A percentile compares a stretch with the other conserved stretches of the same genome.
Evolutionary conservation across 2,113 vertebrate genomes (phyloP).

Genomic region (human): GRCh38 chr5:15683001-15683500

Average conservation of each 20-base stretch:
- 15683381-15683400: conserved; percentile 18
- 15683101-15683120: background rate
- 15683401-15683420: conserved; percentile 5
- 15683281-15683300: conserved; percentile 33
- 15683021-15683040: background rate
- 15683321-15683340: conserved; percentile 56
- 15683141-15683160: background rate
- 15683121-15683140: background rate
- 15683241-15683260: background rate
- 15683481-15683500: accelerated
- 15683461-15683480: background rate
- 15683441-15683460: conserved; percentile 57
- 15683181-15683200: conserved; percentile 1
- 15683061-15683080: background rate
- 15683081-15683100: background rate
- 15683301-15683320: conserved; percentile 67
- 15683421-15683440: background rate
- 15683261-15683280: conserved; percentile 49
- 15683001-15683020: background rate
- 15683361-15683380: conserved; percentile 66
- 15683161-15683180: background rate
- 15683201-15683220: background rate
- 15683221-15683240: background rate
- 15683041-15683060: background rate
- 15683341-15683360: conserved; percentile 31